Conservation (phyloP, 2,113 vertebrate species). For the Theristicus caerulescens region DNA sequence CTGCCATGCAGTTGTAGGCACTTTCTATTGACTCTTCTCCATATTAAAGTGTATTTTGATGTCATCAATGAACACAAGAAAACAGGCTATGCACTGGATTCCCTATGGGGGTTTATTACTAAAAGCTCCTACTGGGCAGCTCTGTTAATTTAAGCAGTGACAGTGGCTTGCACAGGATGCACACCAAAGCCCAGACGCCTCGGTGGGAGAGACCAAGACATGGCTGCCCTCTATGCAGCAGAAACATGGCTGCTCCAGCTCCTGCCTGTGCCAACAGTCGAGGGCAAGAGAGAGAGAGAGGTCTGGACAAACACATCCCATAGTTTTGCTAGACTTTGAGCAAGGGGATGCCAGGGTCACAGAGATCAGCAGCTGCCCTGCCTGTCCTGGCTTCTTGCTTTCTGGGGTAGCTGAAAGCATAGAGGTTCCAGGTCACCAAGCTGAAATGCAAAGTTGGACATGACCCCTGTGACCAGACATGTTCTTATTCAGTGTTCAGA, state of each 20-base stretch:
- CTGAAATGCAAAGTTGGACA: fast-evolving
- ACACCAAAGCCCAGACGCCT: background rate
- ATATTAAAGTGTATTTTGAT: background rate
- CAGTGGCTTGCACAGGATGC: background rate
- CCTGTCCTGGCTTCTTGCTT: background rate
- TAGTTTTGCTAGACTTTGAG: background rate
- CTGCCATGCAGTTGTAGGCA: background rate
- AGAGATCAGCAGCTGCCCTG: background rate
- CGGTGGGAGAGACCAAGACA: background rate
- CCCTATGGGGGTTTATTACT: background rate
- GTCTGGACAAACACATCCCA: background rate
- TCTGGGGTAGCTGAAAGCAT: background rate
- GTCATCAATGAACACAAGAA: background rate
- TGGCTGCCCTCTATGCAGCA: background rate
- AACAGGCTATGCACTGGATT: background rate
- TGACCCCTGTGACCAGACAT: background rate
- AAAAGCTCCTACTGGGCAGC: background rate
- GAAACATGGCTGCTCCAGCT: background rate
- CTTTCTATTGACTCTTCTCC: background rate
- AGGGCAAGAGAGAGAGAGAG: background rate
- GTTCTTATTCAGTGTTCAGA: background rate
- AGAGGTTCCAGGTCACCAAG: background rate
- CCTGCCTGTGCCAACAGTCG: fast-evolving
- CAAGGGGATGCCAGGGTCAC: background rate
- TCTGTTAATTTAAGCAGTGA: background rate